These are phyloP conservation scores for Grantiella picta DNA, from an alignment of 2,113 vertebrate genomes.

Conservation along the genomic window DNA sequence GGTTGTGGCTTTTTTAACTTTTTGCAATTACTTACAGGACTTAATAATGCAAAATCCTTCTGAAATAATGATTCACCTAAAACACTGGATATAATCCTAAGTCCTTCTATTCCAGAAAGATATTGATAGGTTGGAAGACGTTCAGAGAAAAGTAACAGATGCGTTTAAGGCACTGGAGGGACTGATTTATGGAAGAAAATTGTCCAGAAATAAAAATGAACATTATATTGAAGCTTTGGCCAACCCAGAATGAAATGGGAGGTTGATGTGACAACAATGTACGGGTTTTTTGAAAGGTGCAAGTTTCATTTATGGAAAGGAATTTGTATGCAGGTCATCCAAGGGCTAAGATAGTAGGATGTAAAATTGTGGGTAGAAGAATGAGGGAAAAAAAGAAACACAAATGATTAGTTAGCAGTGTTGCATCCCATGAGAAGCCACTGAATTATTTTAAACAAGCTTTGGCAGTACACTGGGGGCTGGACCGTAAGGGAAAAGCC, in stretches of 20 bases:
- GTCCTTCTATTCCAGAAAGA: not conserved
- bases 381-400: not conserved
- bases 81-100: not conserved
- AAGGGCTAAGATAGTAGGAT: not conserved
- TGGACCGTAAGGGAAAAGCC: not conserved
- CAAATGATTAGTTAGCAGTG: not conserved
- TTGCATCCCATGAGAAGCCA: not conserved
- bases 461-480: not conserved
- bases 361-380: not conserved
- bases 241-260: not conserved
- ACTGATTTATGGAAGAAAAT: conserved; percentile 18
- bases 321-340: conserved; percentile 11
- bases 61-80: not conserved
- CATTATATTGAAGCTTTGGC: not conserved
- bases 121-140: conserved; percentile 2
- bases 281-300: not conserved
- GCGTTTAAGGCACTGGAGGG: not conserved
- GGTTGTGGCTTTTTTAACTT: not conserved
- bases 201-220: conserved; percentile 12
- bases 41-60: conserved; percentile 15
- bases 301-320: not conserved
- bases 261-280: not conserved
- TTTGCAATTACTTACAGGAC: not conserved
- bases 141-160: conserved; percentile 2
- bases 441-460: conserved; percentile 1